Base-by-base conservation (phyloP, 2,888 invertebrate genomes). In the Colostygia pectinataria region DNA sequence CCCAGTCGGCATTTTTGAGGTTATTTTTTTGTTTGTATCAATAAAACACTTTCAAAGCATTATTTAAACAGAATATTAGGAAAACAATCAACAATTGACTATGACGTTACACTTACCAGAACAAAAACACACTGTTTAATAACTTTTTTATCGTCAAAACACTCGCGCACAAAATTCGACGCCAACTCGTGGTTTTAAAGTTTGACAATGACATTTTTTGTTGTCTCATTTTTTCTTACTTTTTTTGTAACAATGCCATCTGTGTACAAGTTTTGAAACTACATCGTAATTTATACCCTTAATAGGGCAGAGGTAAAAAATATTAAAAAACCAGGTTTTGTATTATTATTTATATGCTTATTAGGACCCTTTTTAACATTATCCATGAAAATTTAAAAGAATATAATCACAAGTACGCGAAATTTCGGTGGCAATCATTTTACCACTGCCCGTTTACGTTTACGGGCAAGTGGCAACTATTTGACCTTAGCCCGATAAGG, bases 21-120 rank as follows among this genome's bases (percentile, higher is more conserved):
- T 39, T 28, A 39, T 10, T 1, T 28, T 28, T 28, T 28, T 28
- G 28, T 28, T 28, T 28, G 18, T 9, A 34, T 34, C 10, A 34
- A 20, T 34, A 34, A 34, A 20, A 53, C 18, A 31, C 15, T 42
- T 45, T 25, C 45, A 42, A 25, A 34, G 15, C 34, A 34, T 15
- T 34, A 20, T 34, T 34, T 20, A 42, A 38, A 12, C 14, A 1
- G 8, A 28, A 41, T 49, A 14, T 36, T 42, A 12, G 29, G 34
- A 40, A 34, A 40, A 24, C 7, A 15, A 18, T 40, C 20, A 12
- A 40, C 28, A 6, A 14, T 27, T 0, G 36, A 29, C 10, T 13
- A 28, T 37, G 34, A 40, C 10, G 29, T 41, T 12, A 47, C 20
- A 34, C 34, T 34, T 34, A 34, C 18, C 34, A 34, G 34, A n/a